These are phyloP conservation scores for Arctia plantaginis DNA, from an alignment of 2,888 invertebrate genomes.

Conservation along the genomic window DNA sequence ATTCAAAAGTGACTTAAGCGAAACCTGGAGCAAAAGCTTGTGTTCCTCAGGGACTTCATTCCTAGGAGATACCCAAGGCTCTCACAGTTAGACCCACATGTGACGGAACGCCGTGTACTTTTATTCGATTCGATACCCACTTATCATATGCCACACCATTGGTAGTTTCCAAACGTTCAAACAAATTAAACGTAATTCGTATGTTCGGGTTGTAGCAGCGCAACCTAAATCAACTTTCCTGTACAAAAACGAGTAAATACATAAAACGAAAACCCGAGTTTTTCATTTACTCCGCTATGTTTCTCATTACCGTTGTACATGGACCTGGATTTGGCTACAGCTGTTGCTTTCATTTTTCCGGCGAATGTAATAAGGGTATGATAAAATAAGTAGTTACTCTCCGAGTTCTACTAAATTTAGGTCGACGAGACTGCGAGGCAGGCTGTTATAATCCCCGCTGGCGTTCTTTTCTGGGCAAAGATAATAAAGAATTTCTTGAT, in stretches of 20 bases:
- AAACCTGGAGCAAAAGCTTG: neutral
- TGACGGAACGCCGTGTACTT: neutral
- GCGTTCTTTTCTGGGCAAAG: slow-evolving; percentile 7
- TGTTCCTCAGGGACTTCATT: neutral
- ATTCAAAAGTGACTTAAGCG: neutral
- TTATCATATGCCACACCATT: neutral
- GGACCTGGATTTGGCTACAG: neutral
- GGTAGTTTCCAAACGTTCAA: neutral
- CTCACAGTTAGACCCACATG: neutral
- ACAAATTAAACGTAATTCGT: neutral
- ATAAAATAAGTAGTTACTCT: slow-evolving; percentile 3
- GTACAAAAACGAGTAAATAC: neutral
- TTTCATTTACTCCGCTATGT: neutral
- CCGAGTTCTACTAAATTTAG: slow-evolving; percentile 6
- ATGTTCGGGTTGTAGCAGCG: too few relatives aligned
- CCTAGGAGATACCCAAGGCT: neutral
- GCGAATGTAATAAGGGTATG: slow-evolving; percentile 10
- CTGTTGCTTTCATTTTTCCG: slow-evolving; percentile 5
- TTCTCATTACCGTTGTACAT: slow-evolving; percentile 7
- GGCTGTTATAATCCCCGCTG: slow-evolving; percentile 9
- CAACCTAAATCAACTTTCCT: neutral
- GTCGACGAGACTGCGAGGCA: slow-evolving; percentile 8
- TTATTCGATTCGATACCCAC: neutral
- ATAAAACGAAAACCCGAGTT: slow-evolving; percentile 2
- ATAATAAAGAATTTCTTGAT: slow-evolving; percentile 7